A percentile compares a stretch with the other conserved stretches of the same genome.
These are phyloP conservation scores for Bombus waltoni DNA, from an alignment of 1,140 invertebrate genomes.

Conservation along the genomic window DNA sequence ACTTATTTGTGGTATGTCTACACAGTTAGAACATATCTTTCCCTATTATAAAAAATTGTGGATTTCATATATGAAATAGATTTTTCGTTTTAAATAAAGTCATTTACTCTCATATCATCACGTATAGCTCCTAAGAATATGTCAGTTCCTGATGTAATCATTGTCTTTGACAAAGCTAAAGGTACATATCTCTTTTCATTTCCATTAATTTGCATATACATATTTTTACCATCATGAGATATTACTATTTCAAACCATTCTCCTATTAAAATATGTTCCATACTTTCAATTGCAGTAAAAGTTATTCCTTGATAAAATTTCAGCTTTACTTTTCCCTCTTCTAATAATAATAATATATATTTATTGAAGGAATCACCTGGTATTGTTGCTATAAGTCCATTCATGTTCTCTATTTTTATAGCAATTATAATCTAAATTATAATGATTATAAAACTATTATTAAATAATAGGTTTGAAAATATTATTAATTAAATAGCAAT, in stretches of 20 bases:
- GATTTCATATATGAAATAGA: background rate
- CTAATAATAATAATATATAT: slow-evolving; percentile 36
- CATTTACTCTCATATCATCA: slow-evolving; percentile 32
- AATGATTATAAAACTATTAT: background rate
- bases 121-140: slow-evolving; percentile 34
- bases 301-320: slow-evolving; percentile 13
- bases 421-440: slow-evolving; percentile 34
- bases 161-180: background rate
- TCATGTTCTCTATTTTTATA: slow-evolving; percentile 24
- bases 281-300: slow-evolving; percentile 21
- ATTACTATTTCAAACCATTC: slow-evolving; percentile 46
- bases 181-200: slow-evolving; percentile 45
- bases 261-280: slow-evolving; percentile 23
- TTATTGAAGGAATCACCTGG: slow-evolving; percentile 25
- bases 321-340: slow-evolving; percentile 38
- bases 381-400: slow-evolving; percentile 41
- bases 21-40: slow-evolving; percentile 38
- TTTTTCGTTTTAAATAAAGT: background rate
- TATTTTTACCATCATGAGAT: slow-evolving; percentile 13
- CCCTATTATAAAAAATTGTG: slow-evolving; percentile 16
- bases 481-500: background rate
- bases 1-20: slow-evolving; percentile 41
- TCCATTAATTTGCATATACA: slow-evolving; percentile 53
- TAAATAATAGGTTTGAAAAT: background rate
- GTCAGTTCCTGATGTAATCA: slow-evolving; percentile 3